A percentile compares a stretch with the other conserved stretches of the same genome.
These are phyloP conservation scores for Saccostrea glomerata DNA, from an alignment of 1,140 invertebrate species.

Conservation along the genomic window DNA sequence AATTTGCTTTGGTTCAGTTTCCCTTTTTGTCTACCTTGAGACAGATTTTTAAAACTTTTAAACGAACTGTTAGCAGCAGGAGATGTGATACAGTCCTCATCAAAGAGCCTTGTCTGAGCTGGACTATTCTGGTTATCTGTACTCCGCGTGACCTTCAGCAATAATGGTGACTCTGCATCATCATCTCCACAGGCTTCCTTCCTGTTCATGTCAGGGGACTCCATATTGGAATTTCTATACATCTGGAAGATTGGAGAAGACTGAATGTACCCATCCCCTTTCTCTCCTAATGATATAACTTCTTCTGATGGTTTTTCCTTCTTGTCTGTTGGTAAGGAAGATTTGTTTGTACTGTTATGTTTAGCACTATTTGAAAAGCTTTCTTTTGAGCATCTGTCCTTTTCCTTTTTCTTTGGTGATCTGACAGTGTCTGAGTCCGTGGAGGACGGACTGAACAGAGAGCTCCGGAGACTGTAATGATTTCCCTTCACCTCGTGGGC, in stretches of 20 bases:
- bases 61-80: background rate
- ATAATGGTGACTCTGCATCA: constrained; percentile 6
- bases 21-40: background rate
- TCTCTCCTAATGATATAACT: background rate
- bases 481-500: background rate
- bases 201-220: background rate
- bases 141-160: background rate
- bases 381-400: background rate
- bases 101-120: background rate
- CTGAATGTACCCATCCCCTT: background rate
- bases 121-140: background rate
- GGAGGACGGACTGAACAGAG: constrained; percentile 32
- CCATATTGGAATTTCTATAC: background rate
- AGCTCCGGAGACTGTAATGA: constrained; percentile 28
- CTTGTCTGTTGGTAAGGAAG: background rate
- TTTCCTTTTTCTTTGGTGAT: background rate
- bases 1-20: background rate
- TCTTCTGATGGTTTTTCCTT: background rate
- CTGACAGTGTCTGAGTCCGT: background rate
- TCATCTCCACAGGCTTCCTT: background rate
- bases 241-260: constrained; percentile 9
- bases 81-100: background rate
- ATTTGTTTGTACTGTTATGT: background rate
- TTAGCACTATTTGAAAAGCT: background rate
- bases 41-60: background rate